Conservation (phyloP, 2,113 vertebrate species). For the Labeo catla region DNA sequence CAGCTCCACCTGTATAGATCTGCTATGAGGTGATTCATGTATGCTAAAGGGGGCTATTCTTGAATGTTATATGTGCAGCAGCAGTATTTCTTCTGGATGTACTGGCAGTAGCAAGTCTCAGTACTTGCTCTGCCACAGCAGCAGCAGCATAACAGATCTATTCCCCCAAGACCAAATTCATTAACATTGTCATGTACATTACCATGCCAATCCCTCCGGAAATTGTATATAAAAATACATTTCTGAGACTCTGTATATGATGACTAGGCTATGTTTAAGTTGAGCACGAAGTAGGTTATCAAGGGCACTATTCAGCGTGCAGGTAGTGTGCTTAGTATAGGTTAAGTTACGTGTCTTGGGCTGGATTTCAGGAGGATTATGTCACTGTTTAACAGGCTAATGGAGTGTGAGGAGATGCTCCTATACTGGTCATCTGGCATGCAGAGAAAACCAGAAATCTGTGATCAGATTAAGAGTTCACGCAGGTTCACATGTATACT, state of each 20-base stretch:
- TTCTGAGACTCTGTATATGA: not conserved
- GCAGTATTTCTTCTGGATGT: no score
- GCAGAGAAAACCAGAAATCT: not conserved
- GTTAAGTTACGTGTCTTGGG: slow-evolving; percentile 1
- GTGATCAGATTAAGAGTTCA: slow-evolving; percentile 45
- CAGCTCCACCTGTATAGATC: no score
- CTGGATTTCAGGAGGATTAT: slow-evolving; percentile 42
- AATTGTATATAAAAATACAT: no score
- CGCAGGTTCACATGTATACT: not conserved
- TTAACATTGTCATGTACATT: no score
- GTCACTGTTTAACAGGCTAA: slow-evolving; percentile 53
- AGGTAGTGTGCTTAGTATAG: not conserved
- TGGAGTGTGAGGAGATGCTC: slow-evolving; percentile 16
- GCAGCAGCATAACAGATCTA: no score
- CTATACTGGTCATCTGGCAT: slow-evolving; percentile 46
- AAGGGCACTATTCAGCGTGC: slow-evolving; percentile 14
- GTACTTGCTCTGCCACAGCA: no score
- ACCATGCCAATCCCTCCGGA: no score
- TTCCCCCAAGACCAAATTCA: no score
- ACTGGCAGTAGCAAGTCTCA: no score
- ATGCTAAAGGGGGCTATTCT: no score
- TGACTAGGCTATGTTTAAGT: not conserved
- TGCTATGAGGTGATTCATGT: no score
- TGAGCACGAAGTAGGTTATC: not conserved
- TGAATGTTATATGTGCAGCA: no score